Percentiles rank a stretch among this genome's conserved stretches.
These are phyloP conservation scores for Maniola hyperantus DNA, from an alignment of 2,888 invertebrate genomes.

Conservation along the genomic window DNA sequence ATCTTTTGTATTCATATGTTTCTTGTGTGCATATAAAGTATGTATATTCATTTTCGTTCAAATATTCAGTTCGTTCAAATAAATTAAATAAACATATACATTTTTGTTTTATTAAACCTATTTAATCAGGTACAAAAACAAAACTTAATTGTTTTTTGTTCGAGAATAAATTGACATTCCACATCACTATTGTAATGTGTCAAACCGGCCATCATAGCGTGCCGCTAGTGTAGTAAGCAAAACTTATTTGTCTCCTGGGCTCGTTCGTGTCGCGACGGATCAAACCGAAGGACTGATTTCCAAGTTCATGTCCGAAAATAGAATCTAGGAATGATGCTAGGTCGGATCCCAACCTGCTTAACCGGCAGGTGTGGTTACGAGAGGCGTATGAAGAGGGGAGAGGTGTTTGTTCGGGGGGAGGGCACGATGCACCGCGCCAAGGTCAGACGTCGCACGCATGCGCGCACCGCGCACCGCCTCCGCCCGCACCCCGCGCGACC, in stretches of 20 bases:
- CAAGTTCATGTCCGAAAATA: slow-evolving; percentile 63
- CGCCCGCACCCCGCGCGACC: slow-evolving; percentile 42
- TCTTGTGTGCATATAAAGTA: no score
- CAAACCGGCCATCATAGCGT: no score
- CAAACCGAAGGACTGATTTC: slow-evolving; percentile 44
- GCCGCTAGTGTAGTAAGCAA: no score
- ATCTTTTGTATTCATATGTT: no score
- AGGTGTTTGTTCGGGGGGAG: slow-evolving; percentile 51
- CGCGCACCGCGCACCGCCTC: slow-evolving; percentile 54
- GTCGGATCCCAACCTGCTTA: slow-evolving; percentile 73
- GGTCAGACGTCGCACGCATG: slow-evolving; percentile 79
- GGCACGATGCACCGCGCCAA: slow-evolving; percentile 79
- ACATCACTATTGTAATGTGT: no score
- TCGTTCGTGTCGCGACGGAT: slow-evolving; percentile 7
- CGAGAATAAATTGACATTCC: no score
- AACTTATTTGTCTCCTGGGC: background rate
- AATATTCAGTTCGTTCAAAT: no score
- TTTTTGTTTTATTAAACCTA: no score
- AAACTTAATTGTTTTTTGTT: no score
- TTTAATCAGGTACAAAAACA: no score
- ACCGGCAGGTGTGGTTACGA: slow-evolving; percentile 73
- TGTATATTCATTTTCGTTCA: no score
- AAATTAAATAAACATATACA: no score
- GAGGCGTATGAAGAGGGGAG: slow-evolving; percentile 56
- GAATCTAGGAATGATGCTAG: slow-evolving; percentile 69